Evolutionary conservation across 37 sponge, comb jelly and placozoan genomes (phyloP).

Genomic region (Axinella damicornis): DNA sequence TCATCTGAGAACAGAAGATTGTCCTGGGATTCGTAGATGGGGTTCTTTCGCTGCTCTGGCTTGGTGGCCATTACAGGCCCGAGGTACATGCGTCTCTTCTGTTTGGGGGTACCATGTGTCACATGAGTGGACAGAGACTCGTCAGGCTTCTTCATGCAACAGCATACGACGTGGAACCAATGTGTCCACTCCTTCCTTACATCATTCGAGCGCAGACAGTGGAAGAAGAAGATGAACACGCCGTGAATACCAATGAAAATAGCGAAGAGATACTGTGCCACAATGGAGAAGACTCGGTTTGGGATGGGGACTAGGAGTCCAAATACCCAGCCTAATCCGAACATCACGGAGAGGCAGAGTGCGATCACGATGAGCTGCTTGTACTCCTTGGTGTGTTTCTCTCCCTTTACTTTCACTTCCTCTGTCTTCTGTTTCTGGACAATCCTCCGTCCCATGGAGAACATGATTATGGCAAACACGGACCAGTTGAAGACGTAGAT

Average conservation of each 20-base stretch:
- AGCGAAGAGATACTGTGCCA: conserved; percentile 62
- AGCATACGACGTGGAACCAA: background rate
- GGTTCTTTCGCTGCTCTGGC: too few relatives aligned
- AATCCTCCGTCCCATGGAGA: background rate
- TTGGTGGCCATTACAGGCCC: too few relatives aligned
- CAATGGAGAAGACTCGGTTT: background rate
- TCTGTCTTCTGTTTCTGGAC: background rate
- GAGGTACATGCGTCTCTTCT: too few relatives aligned
- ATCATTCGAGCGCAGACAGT: conserved; percentile 28
- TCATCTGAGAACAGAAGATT: too few relatives aligned
- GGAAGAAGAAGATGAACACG: conserved; percentile 33
- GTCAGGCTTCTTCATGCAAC: background rate
- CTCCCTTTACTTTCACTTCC: background rate
- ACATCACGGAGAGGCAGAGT: conserved; percentile 40
- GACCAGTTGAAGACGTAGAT: background rate
- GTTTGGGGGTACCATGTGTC: too few relatives aligned
- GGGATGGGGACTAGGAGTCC: conserved; percentile 48
- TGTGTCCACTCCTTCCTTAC: conserved; percentile 40
- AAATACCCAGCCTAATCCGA: conserved; percentile 67
- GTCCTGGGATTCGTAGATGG: too few relatives aligned
- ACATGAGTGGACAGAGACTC: background rate
- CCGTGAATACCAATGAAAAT: conserved; percentile 48
- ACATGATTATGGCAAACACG: conserved; percentile 6
- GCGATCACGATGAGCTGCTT: conserved; percentile 15
- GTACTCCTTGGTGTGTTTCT: conserved; percentile 2